Conservation (phyloP, 2,113 vertebrate species). For the Echinops telfairi region DNA sequence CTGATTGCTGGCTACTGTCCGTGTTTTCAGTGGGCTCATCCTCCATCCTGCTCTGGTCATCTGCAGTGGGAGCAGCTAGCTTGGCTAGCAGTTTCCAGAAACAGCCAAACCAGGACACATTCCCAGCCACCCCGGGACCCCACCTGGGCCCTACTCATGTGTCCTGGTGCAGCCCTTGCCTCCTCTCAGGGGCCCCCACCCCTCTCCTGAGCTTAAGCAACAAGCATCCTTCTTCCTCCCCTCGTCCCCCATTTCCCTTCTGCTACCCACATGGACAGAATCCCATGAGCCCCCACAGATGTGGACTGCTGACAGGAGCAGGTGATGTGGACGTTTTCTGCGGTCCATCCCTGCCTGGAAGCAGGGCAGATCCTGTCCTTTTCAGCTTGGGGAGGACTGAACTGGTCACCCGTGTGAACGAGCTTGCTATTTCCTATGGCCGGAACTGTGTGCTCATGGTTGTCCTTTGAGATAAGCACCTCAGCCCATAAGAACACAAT, state of each 20-base stretch:
- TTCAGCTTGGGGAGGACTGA: not conserved
- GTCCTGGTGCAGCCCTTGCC: not conserved
- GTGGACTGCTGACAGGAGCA: not conserved
- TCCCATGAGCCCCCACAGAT: not conserved
- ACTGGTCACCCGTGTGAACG: too few species aligned
- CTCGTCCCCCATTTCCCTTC: not conserved
- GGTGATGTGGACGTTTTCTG: not conserved
- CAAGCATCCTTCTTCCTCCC: not conserved
- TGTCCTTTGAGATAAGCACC: not conserved
- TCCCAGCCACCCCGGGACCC: not conserved
- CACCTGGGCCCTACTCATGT: accelerated
- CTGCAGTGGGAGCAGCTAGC: not conserved
- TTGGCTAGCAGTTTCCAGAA: not conserved
- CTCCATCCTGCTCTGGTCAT: not conserved
- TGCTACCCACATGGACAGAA: not conserved
- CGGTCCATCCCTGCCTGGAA: not conserved
- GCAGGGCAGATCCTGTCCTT: not conserved
- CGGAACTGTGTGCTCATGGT: too few species aligned
- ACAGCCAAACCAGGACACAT: not conserved
- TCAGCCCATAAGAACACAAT: not conserved
- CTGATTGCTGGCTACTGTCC: not conserved
- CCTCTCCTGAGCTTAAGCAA: not conserved
- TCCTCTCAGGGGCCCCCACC: accelerated
- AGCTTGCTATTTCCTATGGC: too few species aligned
- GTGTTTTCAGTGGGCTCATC: not conserved